Conservation (phyloP, 2,888 invertebrate species). For the Spatulosminthurus flaviceps region DNA sequence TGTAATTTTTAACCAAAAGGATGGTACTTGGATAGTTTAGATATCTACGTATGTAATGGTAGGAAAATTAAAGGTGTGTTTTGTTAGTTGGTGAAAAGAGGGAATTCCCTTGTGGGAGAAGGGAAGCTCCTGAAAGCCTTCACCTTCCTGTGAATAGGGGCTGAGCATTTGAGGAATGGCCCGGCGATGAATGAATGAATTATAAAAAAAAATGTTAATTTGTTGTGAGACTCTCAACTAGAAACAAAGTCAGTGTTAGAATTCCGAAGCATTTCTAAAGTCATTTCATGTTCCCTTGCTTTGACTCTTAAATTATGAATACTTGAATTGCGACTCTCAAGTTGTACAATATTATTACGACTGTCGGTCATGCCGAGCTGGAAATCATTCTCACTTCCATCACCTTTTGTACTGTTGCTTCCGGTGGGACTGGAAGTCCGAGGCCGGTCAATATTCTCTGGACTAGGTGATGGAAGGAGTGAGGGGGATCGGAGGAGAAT, state of each 20-base stretch:
- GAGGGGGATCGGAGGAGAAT: constrained; percentile 14
- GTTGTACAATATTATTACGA: constrained; percentile 26
- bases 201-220: too few species aligned
- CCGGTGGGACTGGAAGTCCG: constrained; percentile 15
- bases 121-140: too few species aligned
- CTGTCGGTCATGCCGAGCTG: not conserved
- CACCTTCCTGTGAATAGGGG: too few species aligned
- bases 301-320: constrained; percentile 87
- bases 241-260: constrained; percentile 35
- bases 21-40: too few species aligned
- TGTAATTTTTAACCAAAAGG: too few species aligned
- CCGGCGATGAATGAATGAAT: too few species aligned
- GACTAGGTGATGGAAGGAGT: constrained; percentile 32
- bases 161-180: too few species aligned
- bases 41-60: too few species aligned
- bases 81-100: too few species aligned
- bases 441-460: not conserved
- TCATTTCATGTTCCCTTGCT: constrained; percentile 87
- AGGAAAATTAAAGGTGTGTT: too few species aligned
- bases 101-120: too few species aligned
- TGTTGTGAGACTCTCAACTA: constrained; percentile 22
- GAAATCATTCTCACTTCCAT: constrained; percentile 29
- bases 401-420: constrained; percentile 21
- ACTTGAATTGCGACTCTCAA: constrained; percentile 82
- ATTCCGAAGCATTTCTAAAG: constrained; percentile 67